These are phyloP conservation scores for Apamea monoglypha DNA, from an alignment of 2,888 invertebrate genomes.

Conservation along the genomic window DNA sequence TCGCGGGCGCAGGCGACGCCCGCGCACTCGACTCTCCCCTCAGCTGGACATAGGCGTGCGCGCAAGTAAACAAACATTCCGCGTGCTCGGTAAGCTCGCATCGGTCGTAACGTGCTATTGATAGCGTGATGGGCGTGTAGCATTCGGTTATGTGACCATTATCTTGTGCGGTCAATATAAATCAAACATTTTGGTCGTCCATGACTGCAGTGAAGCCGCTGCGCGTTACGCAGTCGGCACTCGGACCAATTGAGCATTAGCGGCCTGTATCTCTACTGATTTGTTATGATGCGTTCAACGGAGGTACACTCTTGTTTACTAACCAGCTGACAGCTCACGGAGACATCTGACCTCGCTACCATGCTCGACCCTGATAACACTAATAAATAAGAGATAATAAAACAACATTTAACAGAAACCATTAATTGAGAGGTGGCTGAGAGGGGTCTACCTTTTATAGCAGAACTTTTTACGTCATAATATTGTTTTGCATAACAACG, in stretches of 20 bases:
- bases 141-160: constrained; percentile 4
- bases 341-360: neutral
- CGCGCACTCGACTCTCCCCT: neutral
- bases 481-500: no score
- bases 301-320: neutral
- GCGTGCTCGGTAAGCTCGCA: neutral
- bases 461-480: no score
- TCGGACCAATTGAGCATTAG: neutral
- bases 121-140: constrained; percentile 12
- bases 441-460: no score
- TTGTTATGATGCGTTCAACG: neutral
- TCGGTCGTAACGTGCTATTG: neutral
- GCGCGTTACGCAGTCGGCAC: neutral
- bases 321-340: neutral
- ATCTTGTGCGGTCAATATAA: neutral
- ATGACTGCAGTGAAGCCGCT: neutral
- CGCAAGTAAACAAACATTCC: constrained; percentile 30
- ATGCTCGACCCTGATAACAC: neutral
- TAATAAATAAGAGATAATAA: neutral
- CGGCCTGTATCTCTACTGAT: neutral
- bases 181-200: neutral
- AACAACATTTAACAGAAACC: neutral
- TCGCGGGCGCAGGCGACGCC: no score
- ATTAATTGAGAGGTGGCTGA: neutral
- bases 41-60: neutral